Conservation (phyloP, 2,113 vertebrate species). For the Ochotona curzoniae region DNA sequence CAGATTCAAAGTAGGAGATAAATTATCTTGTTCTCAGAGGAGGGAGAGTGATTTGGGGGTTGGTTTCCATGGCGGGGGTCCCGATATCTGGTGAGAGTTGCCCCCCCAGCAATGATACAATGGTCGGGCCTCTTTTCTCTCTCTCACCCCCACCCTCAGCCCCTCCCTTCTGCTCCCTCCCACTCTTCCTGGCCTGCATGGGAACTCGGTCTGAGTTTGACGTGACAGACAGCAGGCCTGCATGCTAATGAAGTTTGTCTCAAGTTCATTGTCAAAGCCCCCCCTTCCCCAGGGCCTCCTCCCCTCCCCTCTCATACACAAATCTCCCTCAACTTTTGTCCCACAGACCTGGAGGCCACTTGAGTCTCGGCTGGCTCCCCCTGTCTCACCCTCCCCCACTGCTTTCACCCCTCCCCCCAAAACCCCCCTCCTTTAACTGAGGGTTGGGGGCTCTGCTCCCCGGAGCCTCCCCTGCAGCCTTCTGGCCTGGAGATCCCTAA, state of each 20-base stretch:
- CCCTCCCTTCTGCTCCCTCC: slow-evolving; percentile 77
- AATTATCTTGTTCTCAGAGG: slow-evolving; percentile 69
- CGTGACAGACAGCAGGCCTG: slow-evolving; percentile 87
- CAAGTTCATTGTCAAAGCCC: slow-evolving; percentile 91
- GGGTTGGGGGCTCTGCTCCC: neutral
- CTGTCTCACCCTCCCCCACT: slow-evolving; percentile 74
- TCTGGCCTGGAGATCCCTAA: slow-evolving; percentile 26
- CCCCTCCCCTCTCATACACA: slow-evolving; percentile 77
- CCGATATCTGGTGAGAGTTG: slow-evolving; percentile 85
- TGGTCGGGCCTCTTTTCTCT: slow-evolving; percentile 65
- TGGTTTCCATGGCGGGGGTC: slow-evolving; percentile 88
- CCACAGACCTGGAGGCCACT: slow-evolving; percentile 82
- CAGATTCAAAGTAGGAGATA: slow-evolving; percentile 70
- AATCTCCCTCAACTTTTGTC: slow-evolving; percentile 84
- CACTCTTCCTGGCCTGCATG: slow-evolving; percentile 84
- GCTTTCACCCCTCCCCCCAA: slow-evolving; percentile 60
- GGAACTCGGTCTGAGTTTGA: slow-evolving; percentile 87
- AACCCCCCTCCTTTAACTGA: slow-evolving; percentile 31
- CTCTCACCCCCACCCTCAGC: slow-evolving; percentile 61
- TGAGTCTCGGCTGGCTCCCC: slow-evolving; percentile 72
- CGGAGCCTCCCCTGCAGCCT: slow-evolving; percentile 51
- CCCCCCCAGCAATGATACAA: slow-evolving; percentile 77
- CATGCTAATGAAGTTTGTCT: slow-evolving; percentile 89
- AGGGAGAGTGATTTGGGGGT: slow-evolving; percentile 17
- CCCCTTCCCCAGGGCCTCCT: slow-evolving; percentile 72